Conservation (phyloP, 2,113 vertebrate species). For the Chamaea fasciata region DNA sequence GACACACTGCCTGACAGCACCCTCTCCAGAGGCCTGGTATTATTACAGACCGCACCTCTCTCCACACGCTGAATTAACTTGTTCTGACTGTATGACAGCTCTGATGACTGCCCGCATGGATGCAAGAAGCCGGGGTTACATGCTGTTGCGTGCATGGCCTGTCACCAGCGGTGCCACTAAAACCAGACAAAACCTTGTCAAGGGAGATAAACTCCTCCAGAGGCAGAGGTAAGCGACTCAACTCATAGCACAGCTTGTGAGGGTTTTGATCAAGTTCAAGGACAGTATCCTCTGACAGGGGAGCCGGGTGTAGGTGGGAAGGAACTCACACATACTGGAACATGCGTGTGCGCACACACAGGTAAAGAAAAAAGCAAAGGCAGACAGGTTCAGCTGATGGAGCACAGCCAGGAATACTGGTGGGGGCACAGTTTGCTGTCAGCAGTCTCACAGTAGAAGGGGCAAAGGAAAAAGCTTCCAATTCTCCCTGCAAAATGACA, state of each 20-base stretch:
- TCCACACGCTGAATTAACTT: constrained; percentile 73
- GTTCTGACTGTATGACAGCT: constrained; percentile 77
- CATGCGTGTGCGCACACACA: fast-evolving
- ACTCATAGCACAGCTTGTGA: not conserved
- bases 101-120: constrained; percentile 41
- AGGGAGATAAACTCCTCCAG: constrained; percentile 65
- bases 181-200: constrained; percentile 74
- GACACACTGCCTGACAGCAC: constrained; percentile 55
- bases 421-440: not conserved
- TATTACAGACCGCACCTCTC: constrained; percentile 64
- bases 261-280: constrained; percentile 71
- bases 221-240: constrained; percentile 64
- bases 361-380: not conserved
- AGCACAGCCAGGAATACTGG: not conserved
- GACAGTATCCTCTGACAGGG: constrained; percentile 38
- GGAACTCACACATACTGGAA: fast-evolving
- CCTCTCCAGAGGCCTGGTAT: constrained; percentile 73
- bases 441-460: not conserved
- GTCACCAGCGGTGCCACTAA: constrained; percentile 64
- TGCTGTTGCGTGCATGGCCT: constrained; percentile 59
- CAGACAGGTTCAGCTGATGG: not conserved
- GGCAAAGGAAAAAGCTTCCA: not conserved
- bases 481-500: not conserved
- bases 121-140: constrained; percentile 63
- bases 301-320: not conserved